phyloP scores from a whole-genome alignment of 2,113 vertebrate genomes.

The Gasterosteus nipponicus region DNA sequence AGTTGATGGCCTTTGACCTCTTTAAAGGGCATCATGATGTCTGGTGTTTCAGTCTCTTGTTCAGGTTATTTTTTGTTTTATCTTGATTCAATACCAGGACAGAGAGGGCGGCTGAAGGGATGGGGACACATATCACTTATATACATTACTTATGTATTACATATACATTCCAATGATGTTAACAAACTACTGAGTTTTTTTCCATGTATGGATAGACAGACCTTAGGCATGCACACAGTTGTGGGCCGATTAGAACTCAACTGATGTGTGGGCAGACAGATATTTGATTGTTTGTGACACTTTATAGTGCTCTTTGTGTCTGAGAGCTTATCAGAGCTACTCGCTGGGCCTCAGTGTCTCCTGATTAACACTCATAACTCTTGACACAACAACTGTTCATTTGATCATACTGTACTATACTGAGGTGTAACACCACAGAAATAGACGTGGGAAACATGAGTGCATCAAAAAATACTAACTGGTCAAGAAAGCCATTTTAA shows the following conservation, averaged over 20 bases:
- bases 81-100: not conserved
- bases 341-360: not conserved
- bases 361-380: not conserved
- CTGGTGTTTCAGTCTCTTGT: no score
- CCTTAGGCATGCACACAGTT: constrained; percentile 7
- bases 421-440: not conserved
- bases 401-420: not conserved
- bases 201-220: not conserved
- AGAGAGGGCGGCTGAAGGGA: not conserved
- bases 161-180: not conserved
- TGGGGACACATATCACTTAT: not conserved
- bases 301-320: constrained; percentile 6
- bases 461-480: no score
- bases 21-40: no score
- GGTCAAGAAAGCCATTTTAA: no score
- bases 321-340: constrained; percentile 3
- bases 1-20: no score
- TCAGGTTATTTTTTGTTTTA: not conserved
- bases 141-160: not conserved
- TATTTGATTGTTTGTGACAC: constrained; percentile 19
- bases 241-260: constrained; percentile 4
- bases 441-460: not conserved
- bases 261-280: constrained; percentile 11
- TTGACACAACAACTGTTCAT: not conserved
- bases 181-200: not conserved